Evolutionary conservation across 2,797 vertebrate species (phyloP).

Genomic region (Semotilus atromaculatus): DNA sequence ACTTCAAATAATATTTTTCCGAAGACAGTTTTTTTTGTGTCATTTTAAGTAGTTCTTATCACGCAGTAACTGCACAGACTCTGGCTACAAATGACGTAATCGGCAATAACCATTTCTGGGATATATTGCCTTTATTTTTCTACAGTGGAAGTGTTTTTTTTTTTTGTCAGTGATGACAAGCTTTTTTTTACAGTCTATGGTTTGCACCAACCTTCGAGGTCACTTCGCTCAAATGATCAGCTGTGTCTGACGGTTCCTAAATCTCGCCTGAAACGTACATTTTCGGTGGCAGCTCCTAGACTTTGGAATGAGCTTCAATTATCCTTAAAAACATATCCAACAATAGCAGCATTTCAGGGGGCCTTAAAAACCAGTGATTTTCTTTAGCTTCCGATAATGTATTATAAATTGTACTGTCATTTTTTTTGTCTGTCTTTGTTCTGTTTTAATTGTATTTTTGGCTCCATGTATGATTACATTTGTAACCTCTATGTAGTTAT

Average conservation of each 20-base stretch:
- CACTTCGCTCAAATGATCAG: background rate
- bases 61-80: background rate
- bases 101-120: background rate
- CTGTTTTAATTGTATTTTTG: background rate
- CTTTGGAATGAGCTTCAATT: background rate
- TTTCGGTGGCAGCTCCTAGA: background rate
- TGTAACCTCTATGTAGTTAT: background rate
- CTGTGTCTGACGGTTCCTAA: background rate
- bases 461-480: background rate
- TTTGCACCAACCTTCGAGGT: background rate
- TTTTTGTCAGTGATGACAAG: too few species aligned
- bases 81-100: background rate
- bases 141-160: background rate
- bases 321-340: background rate
- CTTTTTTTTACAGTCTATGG: background rate
- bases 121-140: background rate
- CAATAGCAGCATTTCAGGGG: background rate
- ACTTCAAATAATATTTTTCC: background rate
- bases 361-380: background rate
- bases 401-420: background rate
- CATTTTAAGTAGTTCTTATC: background rate
- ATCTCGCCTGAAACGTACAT: background rate
- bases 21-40: background rate
- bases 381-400: background rate
- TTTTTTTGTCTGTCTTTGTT: background rate